These are phyloP conservation scores for Eretmochelys imbricata DNA, from an alignment of 2,113 vertebrate genomes.

Conservation along the genomic window DNA sequence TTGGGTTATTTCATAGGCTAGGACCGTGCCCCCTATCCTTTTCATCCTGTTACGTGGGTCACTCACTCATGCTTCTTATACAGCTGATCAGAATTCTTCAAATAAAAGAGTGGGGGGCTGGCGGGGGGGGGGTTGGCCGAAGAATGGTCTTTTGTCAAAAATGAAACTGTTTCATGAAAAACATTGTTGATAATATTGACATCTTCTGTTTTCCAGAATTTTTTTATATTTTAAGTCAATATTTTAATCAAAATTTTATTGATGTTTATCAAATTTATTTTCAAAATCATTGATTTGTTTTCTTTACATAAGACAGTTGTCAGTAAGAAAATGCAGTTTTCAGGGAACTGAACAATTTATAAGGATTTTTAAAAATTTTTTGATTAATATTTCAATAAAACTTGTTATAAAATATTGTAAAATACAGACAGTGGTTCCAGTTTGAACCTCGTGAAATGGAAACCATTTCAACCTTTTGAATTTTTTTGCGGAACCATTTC, in stretches of 20 bases:
- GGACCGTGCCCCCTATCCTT: not conserved
- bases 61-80: not conserved
- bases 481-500: not conserved
- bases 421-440: not conserved
- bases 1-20: not conserved
- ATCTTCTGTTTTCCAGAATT: not conserved
- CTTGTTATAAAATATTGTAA: not conserved
- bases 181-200: slow-evolving; percentile 30
- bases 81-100: not conserved
- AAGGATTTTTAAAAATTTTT: slow-evolving; percentile 24
- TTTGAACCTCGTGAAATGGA: not conserved
- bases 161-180: not conserved
- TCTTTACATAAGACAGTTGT: slow-evolving; percentile 58
- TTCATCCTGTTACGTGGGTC: not conserved
- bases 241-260: slow-evolving; percentile 58
- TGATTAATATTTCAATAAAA: slow-evolving; percentile 31
- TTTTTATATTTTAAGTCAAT: slow-evolving; percentile 41
- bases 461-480: slow-evolving; percentile 10
- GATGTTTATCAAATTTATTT: slow-evolving; percentile 56
- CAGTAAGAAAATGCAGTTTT: slow-evolving; percentile 55
- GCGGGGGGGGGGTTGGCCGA: not conserved
- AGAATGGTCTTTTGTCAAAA: not conserved
- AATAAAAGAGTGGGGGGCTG: not conserved
- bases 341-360: slow-evolving; percentile 31
- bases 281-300: slow-evolving; percentile 55